A percentile compares a stretch with the other conserved stretches of the same genome.
phyloP scores from a whole-genome alignment of 1,140 invertebrate genomes.

The Heliconius himera region DNA sequence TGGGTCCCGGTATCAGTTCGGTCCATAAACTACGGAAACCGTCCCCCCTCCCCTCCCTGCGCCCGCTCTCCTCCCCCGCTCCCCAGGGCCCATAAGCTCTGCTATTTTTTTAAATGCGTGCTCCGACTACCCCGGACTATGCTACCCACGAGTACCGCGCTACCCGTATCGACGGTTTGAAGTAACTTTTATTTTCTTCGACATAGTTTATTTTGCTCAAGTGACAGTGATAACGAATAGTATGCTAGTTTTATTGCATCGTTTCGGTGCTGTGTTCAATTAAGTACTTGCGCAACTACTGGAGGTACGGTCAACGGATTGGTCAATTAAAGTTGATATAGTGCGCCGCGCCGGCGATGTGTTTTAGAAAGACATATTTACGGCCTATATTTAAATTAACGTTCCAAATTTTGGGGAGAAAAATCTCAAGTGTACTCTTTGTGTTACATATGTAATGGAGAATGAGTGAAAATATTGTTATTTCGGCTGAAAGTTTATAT shows the following conservation, averaged over 20 bases:
- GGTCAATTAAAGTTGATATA: constrained; percentile 48
- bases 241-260: constrained; percentile 52
- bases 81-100: constrained; percentile 64
- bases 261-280: constrained; percentile 52
- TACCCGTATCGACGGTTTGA: constrained; percentile 58
- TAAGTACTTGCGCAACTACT: constrained; percentile 47
- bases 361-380: constrained; percentile 31
- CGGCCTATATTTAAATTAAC: constrained; percentile 33
- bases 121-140: constrained; percentile 59
- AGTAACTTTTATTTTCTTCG: constrained; percentile 68
- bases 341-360: constrained; percentile 28
- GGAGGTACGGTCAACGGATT: constrained; percentile 50
- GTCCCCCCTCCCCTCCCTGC: constrained; percentile 20
- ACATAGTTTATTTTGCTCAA: constrained; percentile 53
- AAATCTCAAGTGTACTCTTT: constrained; percentile 16
- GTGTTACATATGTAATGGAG: background rate
- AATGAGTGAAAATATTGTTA: constrained; percentile 2
- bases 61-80: constrained; percentile 48
- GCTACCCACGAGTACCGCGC: constrained; percentile 48
- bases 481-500: background rate
- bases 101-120: constrained; percentile 77
- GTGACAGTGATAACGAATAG: constrained; percentile 55
- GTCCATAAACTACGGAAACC: constrained; percentile 69
- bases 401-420: constrained; percentile 19
- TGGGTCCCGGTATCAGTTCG: constrained; percentile 74